Conservation (phyloP, 2,113 vertebrate genomes). For the Clarias macrocephalus region DNA sequence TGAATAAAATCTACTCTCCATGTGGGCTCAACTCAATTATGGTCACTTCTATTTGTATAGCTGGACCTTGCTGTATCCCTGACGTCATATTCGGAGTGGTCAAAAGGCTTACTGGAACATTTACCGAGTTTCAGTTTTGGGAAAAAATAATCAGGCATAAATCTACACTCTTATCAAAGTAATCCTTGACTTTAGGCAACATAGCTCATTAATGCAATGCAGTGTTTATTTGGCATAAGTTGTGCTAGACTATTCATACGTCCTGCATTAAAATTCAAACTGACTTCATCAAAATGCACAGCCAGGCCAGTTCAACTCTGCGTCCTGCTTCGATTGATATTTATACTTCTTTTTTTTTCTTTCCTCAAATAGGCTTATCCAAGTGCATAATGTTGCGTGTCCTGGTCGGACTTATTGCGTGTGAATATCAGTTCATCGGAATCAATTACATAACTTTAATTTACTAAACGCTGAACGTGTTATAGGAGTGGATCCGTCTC, state of each 20-base stretch:
- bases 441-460: constrained; percentile 20
- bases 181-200: constrained; percentile 17
- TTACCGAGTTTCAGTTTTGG: background rate
- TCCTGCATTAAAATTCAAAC: constrained; percentile 29
- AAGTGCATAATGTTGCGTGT: background rate
- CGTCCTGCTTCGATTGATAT: background rate
- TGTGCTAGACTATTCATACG: background rate
- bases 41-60: background rate
- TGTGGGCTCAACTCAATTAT: background rate
- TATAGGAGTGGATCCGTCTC: constrained; percentile 11
- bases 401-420: background rate
- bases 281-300: constrained; percentile 16
- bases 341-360: background rate
- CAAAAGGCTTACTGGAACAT: background rate
- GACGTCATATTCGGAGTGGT: background rate
- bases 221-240: constrained; percentile 2
- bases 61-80: background rate
- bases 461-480: background rate
- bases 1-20: background rate
- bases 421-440: background rate
- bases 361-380: background rate
- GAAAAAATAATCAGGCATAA: background rate
- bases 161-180: background rate
- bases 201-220: constrained; percentile 14
- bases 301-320: background rate